Base-by-base conservation (phyloP, 2,797 vertebrate species). In the Parambassis ranga region DNA sequence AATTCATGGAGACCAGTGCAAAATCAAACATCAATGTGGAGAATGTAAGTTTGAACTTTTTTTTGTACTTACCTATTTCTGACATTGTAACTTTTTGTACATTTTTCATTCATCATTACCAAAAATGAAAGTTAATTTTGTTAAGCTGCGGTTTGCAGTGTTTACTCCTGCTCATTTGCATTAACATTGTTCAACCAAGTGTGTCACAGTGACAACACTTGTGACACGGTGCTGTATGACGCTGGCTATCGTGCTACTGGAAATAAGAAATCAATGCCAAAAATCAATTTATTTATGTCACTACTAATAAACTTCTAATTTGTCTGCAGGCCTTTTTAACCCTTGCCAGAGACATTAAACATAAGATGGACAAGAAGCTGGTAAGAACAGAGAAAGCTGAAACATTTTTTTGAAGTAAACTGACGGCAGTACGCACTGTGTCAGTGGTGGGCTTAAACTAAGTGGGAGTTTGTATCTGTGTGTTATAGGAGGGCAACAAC, bases 361-460 rank as follows among this genome's bases (percentile, higher is more conserved):
- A 95, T 71, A 98, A 99, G 91, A 98, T 99, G 95, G 97, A 99
- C 93, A 98, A 94, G 85, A 99, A 98, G 85, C 91, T 98, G 96
- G 98, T 99, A 85, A 95, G 95, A 39, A 30, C n/a, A 49, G 3
- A 4, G n/a, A 3, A 55, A 30, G 18, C 5, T 1, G 9, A 9
- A 22, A 6, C 26, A 2, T 6, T 24, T 4, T n/a, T n/a, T n/a
- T n/a, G n/a, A n/a, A n/a, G 32, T 5, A 14, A 41, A 4, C n/a
- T 24, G 11, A n/a, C n/a, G n/a, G n/a, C 5, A 22, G 16, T 35
- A 13, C 14, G 2, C 27, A 4, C n/a, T 16, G 2, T 36, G 1
- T 57, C 1, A 31, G 18, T 35, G 3, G 35, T 28, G 3, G 11
- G 6, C 18, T 6, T 27, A 2, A 20, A 23, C 37, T 41, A 22